Conservation (phyloP, 2,888 invertebrate species). For the Subacronicta megacephala region DNA sequence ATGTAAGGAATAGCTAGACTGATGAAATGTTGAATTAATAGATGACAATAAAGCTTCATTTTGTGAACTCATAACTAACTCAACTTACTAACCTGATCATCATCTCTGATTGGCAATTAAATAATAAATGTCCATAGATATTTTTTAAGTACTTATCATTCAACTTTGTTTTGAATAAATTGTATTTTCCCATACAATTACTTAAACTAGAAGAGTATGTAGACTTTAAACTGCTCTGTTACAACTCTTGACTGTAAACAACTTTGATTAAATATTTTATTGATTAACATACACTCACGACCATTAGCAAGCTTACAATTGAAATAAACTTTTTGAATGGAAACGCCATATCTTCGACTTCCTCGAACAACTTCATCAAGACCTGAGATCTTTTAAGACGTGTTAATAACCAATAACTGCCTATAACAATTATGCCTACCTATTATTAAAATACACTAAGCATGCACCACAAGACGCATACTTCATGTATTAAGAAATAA, state of each 20-base stretch:
- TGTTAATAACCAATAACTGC: conserved; percentile 21
- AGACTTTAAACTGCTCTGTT: background rate
- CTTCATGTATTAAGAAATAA: conserved; percentile 33
- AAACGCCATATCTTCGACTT: too few species aligned
- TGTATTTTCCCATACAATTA: conserved; percentile 6
- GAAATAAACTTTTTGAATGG: too few species aligned
- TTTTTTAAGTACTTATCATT: too few species aligned
- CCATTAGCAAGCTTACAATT: too few species aligned
- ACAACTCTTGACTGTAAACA: background rate
- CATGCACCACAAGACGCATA: conserved; percentile 20
- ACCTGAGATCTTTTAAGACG: conserved; percentile 5
- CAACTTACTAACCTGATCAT: too few species aligned
- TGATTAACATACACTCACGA: background rate
- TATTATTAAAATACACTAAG: conserved; percentile 15
- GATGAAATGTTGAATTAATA: too few species aligned
- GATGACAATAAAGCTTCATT: too few species aligned
- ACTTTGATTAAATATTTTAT: background rate
- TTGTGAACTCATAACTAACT: too few species aligned
- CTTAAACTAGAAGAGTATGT: background rate
- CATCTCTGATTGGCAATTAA: background rate
- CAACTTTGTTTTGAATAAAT: conserved; percentile 2
- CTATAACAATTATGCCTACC: background rate
- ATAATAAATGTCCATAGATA: background rate
- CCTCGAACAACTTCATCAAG: too few species aligned
- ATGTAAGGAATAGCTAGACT: too few species aligned